Conservation (phyloP, 2,113 vertebrate species). For the Chloebia gouldiae region DNA sequence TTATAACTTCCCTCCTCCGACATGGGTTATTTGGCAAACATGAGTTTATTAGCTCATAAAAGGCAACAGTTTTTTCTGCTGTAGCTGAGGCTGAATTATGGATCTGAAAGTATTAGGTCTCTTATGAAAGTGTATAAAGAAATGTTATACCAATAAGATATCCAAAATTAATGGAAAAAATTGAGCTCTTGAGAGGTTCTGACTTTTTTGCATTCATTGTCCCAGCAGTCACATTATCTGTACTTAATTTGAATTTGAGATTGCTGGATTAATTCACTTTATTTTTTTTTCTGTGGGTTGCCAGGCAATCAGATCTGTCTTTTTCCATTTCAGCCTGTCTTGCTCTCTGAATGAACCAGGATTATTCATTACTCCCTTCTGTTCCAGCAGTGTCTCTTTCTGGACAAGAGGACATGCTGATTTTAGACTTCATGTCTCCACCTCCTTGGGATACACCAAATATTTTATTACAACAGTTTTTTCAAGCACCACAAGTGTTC, state of each 20-base stretch:
- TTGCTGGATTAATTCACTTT: background rate
- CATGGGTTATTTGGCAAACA: background rate
- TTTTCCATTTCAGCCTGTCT: background rate
- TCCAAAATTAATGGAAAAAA: background rate
- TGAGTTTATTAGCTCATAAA: background rate
- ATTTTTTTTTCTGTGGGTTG: background rate
- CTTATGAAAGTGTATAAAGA: background rate
- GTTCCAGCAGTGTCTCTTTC: background rate
- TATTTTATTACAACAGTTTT: background rate
- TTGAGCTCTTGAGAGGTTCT: background rate
- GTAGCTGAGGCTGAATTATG: background rate
- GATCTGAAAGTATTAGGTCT: background rate
- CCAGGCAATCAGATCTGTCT: background rate
- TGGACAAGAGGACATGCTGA: background rate
- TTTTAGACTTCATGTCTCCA: background rate
- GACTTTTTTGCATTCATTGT: background rate
- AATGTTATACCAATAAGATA: background rate
- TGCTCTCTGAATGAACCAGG: background rate
- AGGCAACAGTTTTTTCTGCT: background rate
- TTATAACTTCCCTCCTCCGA: conserved; percentile 1
- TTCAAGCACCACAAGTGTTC: background rate
- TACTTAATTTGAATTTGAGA: conserved; percentile 13
- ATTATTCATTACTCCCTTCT: background rate
- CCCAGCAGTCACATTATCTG: background rate
- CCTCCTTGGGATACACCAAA: background rate